Base-by-base conservation (phyloP, 30 jellyfish, hydroid and myxozoan genomes). In the Cassiopea andromeda region DNA sequence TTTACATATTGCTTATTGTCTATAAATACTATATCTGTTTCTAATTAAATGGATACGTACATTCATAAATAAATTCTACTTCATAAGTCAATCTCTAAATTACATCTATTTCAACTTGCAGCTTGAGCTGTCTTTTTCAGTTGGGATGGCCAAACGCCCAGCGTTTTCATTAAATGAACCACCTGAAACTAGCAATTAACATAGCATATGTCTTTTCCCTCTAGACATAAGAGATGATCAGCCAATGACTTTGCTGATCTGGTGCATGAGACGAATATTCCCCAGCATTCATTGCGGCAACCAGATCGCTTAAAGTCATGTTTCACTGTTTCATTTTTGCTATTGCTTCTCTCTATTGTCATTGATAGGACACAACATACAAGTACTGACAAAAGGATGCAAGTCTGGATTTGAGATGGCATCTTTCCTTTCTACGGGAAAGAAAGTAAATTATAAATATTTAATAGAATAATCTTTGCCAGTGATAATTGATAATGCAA, bases 261-360 rank as follows among this genome's bases (percentile, higher is more conserved):
- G 38, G 50, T 48, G 87, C 87, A 78, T 8, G 57, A 47, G 18
- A 47, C 58, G n/a, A 46, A 78, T 8, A 47, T 38, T 14, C 87
- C 87, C 87, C 87, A 78, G 77, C 87, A 78, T 10, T 2, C 54
- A 58, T 78, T 78, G 16, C 19, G 13, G 75, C 87, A 78, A 4
- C 47, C 75, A 1, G 87, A 48, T 18, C 47, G 59, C 16, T 50
- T 78, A 50, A 27, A 48, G 0, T 10, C 17, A 10, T 46, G 81
- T 3, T 27, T 10, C 17, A 10, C 54, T 50, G 17, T 72, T 18
- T 72, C 50, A 10, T 46, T 2, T 17, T 14, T 46, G 18, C 60
- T 72, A 10, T 72, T 72, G 18, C 81, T 18, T 72, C 38, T 72
- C 81, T 54, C 10, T 10, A 72, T 72, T 50, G 48, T 72, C 81